phyloP scores from a whole-genome alignment of 2,797 vertebrate genomes.

The Echeneis naucrates region DNA sequence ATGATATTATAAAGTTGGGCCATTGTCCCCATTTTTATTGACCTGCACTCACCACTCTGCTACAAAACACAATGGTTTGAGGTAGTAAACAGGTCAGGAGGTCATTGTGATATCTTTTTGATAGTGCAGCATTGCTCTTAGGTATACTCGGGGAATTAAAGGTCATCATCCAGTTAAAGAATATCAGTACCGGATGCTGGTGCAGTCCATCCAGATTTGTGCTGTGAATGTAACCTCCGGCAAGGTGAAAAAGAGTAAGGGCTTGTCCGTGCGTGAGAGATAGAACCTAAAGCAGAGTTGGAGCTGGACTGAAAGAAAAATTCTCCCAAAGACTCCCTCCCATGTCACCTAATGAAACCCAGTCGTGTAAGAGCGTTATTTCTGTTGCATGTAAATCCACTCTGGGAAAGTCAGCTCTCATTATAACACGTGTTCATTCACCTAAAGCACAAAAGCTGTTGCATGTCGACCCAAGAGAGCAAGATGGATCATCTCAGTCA shows the following conservation, averaged over 20 bases:
- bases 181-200: neutral
- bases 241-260: neutral
- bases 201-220: neutral
- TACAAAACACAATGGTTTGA: too few species aligned
- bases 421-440: constrained; percentile 53
- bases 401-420: constrained; percentile 23
- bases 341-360: constrained; percentile 38
- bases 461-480: constrained; percentile 45
- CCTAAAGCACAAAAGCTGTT: constrained; percentile 56
- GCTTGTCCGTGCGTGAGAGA: neutral
- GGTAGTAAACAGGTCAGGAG: too few species aligned
- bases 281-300: neutral
- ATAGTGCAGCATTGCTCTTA: neutral
- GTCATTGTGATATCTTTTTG: neutral
- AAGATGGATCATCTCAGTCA: constrained; percentile 71
- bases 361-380: constrained; percentile 25
- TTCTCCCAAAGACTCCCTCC: constrained; percentile 16
- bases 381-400: constrained; percentile 40
- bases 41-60: too few species aligned
- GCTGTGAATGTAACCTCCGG: neutral
- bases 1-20: too few species aligned
- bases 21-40: too few species aligned
- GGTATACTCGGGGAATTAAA: neutral
- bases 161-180: neutral
- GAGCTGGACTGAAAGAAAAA: constrained; percentile 27